Conservation (phyloP, 1,140 invertebrate species). For the Copidosoma floridanum region DNA sequence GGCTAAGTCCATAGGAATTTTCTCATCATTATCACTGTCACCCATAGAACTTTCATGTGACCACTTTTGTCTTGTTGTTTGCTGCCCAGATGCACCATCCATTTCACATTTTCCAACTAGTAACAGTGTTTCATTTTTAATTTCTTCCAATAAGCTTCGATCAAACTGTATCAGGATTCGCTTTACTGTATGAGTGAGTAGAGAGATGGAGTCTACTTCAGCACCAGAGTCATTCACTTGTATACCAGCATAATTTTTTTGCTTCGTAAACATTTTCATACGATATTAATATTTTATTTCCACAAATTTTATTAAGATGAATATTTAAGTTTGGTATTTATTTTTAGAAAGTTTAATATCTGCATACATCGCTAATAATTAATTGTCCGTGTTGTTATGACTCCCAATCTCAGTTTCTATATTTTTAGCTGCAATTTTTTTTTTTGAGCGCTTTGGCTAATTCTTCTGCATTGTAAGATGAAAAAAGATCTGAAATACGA, state of each 20-base stretch:
- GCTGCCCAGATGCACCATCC: slow-evolving; percentile 36
- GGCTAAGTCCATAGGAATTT: slow-evolving; percentile 24
- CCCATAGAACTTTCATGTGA: too few relatives aligned
- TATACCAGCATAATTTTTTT: background rate
- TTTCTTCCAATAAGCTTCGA: background rate
- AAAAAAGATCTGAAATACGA: background rate
- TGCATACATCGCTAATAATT: too few relatives aligned
- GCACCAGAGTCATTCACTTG: too few relatives aligned
- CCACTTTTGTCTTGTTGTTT: too few relatives aligned
- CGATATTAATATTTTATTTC: too few relatives aligned
- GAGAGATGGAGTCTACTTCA: background rate
- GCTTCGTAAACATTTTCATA: background rate
- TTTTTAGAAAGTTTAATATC: too few relatives aligned
- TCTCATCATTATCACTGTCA: slow-evolving; percentile 34
- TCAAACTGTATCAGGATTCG: too few relatives aligned
- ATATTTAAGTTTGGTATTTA: slow-evolving; percentile 6
- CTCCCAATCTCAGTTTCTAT: too few relatives aligned
- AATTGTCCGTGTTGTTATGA: too few relatives aligned
- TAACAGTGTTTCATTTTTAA: too few relatives aligned
- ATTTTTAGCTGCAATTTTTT: too few relatives aligned
- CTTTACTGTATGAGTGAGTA: slow-evolving; percentile 7
- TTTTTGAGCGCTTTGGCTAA: too few relatives aligned
- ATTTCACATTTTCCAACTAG: slow-evolving; percentile 39
- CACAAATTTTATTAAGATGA: background rate
- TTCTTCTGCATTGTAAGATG: background rate